Conservation (phyloP, 2,113 vertebrate genomes). For the Hypomesus transpacificus region DNA sequence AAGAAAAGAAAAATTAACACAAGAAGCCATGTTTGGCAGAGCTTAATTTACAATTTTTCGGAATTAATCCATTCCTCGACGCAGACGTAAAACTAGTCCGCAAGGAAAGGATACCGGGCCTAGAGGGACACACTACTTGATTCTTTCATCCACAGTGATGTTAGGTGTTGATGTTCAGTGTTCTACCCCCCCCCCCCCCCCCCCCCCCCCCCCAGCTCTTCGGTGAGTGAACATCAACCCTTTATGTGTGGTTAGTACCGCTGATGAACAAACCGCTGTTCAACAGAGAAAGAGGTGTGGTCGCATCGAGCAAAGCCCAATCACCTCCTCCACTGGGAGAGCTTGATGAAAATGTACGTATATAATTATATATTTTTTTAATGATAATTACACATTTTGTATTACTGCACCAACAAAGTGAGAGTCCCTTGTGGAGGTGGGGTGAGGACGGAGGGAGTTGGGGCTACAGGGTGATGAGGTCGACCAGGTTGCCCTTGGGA, state of each 20-base stretch:
- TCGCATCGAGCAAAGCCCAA: not conserved
- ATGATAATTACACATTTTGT: too few species aligned
- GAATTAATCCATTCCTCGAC: not conserved
- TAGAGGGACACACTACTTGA: not conserved
- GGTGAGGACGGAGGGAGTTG: constrained; percentile 21
- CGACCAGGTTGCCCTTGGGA: constrained; percentile 97
- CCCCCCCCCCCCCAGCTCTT: not conserved
- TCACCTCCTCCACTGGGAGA: not conserved
- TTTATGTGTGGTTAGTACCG: not conserved
- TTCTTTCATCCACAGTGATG: not conserved
- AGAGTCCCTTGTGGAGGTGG: constrained; percentile 7
- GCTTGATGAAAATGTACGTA: not conserved
- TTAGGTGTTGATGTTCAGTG: not conserved
- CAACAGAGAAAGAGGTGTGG: constrained; percentile 4
- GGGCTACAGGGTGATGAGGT: constrained; percentile 93
- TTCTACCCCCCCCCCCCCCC: not conserved
- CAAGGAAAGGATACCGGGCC: not conserved
- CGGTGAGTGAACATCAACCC: not conserved
- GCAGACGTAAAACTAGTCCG: not conserved
- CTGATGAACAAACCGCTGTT: not conserved
- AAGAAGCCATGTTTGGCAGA: not conserved
- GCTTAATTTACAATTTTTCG: not conserved
- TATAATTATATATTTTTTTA: constrained; percentile 16
- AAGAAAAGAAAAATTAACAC: not conserved
- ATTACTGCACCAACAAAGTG: not conserved